Conservation (phyloP, 2,888 invertebrate species). For the Protonemura montana region DNA sequence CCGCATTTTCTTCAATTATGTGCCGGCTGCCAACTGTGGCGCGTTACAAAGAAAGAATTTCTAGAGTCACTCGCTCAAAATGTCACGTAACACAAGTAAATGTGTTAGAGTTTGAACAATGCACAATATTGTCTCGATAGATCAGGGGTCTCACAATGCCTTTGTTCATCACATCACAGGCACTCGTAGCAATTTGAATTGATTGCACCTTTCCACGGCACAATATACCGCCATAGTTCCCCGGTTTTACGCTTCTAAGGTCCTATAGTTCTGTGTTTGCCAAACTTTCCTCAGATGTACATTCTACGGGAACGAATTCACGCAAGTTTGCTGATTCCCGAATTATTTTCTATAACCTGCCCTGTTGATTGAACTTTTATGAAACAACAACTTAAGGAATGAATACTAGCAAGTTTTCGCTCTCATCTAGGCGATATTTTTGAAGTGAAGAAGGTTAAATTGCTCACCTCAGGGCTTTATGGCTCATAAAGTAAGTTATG, state of each 20-base stretch:
- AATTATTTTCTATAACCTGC: too few species aligned
- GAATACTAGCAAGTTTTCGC: too few species aligned
- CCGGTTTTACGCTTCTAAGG: not conserved
- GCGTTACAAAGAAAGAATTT: not conserved
- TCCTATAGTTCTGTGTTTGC: not conserved
- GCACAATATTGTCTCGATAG: not conserved
- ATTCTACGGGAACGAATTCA: not conserved
- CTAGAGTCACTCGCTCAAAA: not conserved
- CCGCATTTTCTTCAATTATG: not conserved
- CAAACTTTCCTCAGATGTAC: not conserved
- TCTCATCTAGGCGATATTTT: too few species aligned
- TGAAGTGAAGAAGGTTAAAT: too few species aligned
- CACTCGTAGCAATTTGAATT: not conserved
- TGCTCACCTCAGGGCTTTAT: too few species aligned
- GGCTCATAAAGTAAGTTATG: too few species aligned
- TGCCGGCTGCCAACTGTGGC: not conserved
- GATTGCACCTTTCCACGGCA: not conserved
- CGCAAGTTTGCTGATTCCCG: not conserved
- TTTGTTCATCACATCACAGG: not conserved
- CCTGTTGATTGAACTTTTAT: too few species aligned
- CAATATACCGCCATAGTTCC: not conserved
- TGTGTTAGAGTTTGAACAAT: constrained; percentile 2
- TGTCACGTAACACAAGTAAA: not conserved
- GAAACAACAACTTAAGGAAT: too few species aligned
- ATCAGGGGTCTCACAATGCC: not conserved